Evolutionary conservation across 2,113 vertebrate species (phyloP), one percentile per base, ranked within the genome.

Genomic region (Heloderma charlesbogerti): DNA sequence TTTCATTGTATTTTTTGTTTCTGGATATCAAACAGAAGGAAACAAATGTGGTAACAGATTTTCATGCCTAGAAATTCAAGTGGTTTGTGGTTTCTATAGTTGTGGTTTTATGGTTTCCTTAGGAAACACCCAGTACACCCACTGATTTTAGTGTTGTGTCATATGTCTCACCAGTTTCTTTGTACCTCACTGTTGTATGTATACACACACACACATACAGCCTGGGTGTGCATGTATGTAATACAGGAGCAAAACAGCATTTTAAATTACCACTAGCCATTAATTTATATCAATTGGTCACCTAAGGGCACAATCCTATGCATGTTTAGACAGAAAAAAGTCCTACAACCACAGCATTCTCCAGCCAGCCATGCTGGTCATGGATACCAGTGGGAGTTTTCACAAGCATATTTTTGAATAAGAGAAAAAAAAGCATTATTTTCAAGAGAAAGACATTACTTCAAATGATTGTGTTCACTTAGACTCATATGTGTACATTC

Each of bases 81-180:
- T 96, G 96, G 95, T 96, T 97, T 96, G 96, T 96, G 96, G 96
- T 95, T 97, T 96, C 95, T 92, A 88, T 87, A 87, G 81, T 27
- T 63, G 88, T 27, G 96, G 95, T 93, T 96, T 97, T 95, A 95
- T 95, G 96, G 94, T 95, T 97, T 96, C 95, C 94, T 91, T 90
- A 89, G 86, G 66, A 95, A 89, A 88, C 91, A 95, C 93, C 88
- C 92, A 93, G 93, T 94, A 92, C 80, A 93, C 43, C 29, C 91
- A 91, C 81, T 86, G 60, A 75, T 91, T 67, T 81, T 91, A 91
- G 87, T 86, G 34, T 48, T 0, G 0, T 85, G 66, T 90, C 91
- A 89, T 87, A 91, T 71, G 91, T 80, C 86, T 87, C 9, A 90
- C 88, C 89, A 83, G 18, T 91, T 91, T 91, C 92, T 72, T 91